These are phyloP conservation scores for Ditula angustiorana DNA, from an alignment of 2,888 invertebrate species.

Conservation along the genomic window DNA sequence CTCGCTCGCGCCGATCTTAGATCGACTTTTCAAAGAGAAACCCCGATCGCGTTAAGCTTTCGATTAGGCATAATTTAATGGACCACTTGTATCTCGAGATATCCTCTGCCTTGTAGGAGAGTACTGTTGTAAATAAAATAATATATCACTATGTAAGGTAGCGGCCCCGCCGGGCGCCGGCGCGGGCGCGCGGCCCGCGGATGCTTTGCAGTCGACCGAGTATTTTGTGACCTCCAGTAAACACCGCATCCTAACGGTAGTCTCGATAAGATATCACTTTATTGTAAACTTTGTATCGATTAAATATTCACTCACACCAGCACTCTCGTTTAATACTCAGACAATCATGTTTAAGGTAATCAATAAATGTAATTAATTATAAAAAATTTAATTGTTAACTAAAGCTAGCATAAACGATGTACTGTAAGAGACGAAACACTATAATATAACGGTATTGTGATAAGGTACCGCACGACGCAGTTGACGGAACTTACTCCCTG, in stretches of 20 bases:
- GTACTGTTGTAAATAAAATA: slow-evolving; percentile 22
- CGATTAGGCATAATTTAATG: slow-evolving; percentile 29
- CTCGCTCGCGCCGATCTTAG: neutral
- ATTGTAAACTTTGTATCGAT: slow-evolving; percentile 30
- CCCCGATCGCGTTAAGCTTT: slow-evolving; percentile 21
- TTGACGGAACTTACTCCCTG: no score
- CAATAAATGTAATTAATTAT: slow-evolving; percentile 27
- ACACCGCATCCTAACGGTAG: neutral
- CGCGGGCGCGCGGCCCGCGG: no score
- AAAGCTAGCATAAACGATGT: slow-evolving; percentile 16
- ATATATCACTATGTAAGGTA: slow-evolving; percentile 8
- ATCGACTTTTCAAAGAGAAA: slow-evolving; percentile 5
- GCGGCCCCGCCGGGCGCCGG: neutral
- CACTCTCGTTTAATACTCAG: slow-evolving; percentile 24
- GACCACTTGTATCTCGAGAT: slow-evolving; percentile 37
- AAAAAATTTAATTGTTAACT: slow-evolving; percentile 15
- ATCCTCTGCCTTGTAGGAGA: slow-evolving; percentile 40
- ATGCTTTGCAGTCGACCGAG: neutral
- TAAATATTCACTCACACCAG: slow-evolving; percentile 28
- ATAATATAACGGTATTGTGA: neutral
- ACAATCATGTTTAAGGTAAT: slow-evolving; percentile 30
- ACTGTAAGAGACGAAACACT: slow-evolving; percentile 17
- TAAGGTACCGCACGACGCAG: neutral
- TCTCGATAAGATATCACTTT: slow-evolving; percentile 32
- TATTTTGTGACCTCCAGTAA: neutral